phyloP scores from a whole-genome alignment of 2,113 vertebrate genomes.

The Hippocampus mohnikei region DNA sequence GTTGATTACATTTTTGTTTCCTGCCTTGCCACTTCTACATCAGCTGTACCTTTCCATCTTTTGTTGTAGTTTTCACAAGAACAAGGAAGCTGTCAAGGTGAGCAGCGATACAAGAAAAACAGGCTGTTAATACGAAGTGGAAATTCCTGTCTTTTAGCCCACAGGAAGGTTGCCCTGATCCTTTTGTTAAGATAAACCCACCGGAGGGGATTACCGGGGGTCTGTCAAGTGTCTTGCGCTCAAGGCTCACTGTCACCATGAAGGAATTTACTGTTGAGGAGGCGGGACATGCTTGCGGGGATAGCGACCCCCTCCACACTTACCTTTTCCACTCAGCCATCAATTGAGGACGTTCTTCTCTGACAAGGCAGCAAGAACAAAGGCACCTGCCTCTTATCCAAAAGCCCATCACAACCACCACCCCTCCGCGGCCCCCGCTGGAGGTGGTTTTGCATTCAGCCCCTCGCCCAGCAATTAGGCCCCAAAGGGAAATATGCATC shows the following conservation, averaged over 20 bases:
- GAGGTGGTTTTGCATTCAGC: too few relatives aligned
- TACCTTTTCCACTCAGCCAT: conserved; percentile 34
- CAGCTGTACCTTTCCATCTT: not conserved
- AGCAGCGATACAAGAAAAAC: conserved; percentile 1
- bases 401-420: not conserved
- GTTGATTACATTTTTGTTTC: not conserved
- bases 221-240: conserved; percentile 15
- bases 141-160: not conserved
- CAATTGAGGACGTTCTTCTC: conserved; percentile 33
- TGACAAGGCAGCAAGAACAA: conserved; percentile 34
- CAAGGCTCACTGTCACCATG: conserved; percentile 20
- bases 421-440: too few relatives aligned
- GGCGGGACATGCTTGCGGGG: conserved; percentile 18
- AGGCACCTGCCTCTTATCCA: not conserved
- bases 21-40: not conserved
- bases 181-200: conserved; percentile 30
- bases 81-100: not conserved
- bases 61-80: not conserved
- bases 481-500: too few relatives aligned
- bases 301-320: not conserved
- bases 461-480: too few relatives aligned
- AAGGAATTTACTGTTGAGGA: conserved; percentile 45
- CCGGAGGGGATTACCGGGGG: conserved; percentile 33
- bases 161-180: conserved; percentile 33
- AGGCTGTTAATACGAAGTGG: conserved; percentile 2